These are phyloP conservation scores for Steinernema feltiae DNA, from an alignment of 1,140 invertebrate genomes.

Conservation along the genomic window DNA sequence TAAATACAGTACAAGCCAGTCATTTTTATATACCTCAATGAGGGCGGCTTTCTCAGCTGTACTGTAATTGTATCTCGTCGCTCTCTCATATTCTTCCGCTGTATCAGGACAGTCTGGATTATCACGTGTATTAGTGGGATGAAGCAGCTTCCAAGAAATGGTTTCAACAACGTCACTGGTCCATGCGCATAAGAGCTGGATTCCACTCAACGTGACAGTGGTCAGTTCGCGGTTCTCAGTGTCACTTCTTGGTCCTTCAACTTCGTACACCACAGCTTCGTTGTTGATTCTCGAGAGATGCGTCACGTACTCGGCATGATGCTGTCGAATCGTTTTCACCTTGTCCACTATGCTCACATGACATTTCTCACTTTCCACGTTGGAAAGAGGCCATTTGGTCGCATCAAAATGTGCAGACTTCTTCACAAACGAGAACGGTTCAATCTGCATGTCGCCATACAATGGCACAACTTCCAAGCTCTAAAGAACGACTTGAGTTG, in stretches of 20 bases:
- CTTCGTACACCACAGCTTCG: slow-evolving; percentile 65
- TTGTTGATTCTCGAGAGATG: slow-evolving; percentile 90
- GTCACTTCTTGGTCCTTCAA: slow-evolving; percentile 75
- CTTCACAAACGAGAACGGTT: slow-evolving; percentile 96
- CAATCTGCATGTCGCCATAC: slow-evolving; percentile 99
- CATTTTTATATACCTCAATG: slow-evolving; percentile 74
- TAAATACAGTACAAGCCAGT: background rate
- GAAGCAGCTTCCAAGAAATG: slow-evolving; percentile 81
- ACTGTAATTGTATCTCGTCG: slow-evolving; percentile 94
- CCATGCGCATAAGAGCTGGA: slow-evolving; percentile 91
- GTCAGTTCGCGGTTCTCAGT: slow-evolving; percentile 84
- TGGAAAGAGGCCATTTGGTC: slow-evolving; percentile 82
- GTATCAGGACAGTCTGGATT: slow-evolving; percentile 87
- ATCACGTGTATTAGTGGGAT: slow-evolving; percentile 93
- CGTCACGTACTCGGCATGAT: slow-evolving; percentile 94
- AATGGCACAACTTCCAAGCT: slow-evolving; percentile 90
- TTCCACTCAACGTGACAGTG: slow-evolving; percentile 79
- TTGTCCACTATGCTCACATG: slow-evolving; percentile 94
- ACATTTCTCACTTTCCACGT: slow-evolving; percentile 69
- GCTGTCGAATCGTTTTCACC: slow-evolving; percentile 84
- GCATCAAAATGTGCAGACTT: slow-evolving; percentile 83
- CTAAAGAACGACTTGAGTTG: slow-evolving; percentile 50
- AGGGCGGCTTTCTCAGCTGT: slow-evolving; percentile 95
- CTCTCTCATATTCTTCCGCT: slow-evolving; percentile 98
- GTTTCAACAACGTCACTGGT: slow-evolving; percentile 93